phyloP scores from a whole-genome alignment of 2,888 invertebrate genomes.

The Physocephala rufipes region DNA sequence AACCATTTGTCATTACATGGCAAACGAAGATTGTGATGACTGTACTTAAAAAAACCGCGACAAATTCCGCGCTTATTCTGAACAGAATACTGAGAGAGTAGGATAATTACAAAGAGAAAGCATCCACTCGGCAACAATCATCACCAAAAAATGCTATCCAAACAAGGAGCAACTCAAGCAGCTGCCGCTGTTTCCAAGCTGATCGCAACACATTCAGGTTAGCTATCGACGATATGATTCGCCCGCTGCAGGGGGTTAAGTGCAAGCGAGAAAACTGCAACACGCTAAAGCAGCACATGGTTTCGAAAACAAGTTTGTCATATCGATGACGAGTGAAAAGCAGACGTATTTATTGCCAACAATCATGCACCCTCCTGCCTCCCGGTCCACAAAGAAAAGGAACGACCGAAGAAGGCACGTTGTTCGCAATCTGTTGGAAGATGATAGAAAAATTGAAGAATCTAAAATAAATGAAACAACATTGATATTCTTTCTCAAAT shows the following conservation, averaged over 20 bases:
- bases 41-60: conserved; percentile 23
- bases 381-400: neutral
- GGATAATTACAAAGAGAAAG: conserved; percentile 20
- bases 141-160: neutral
- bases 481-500: conserved; percentile 64
- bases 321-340: neutral
- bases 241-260: neutral
- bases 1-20: conserved; percentile 7
- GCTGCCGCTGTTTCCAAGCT: conserved; percentile 30
- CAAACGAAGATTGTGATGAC: conserved; percentile 15
- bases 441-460: conserved; percentile 38
- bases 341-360: too few relatives aligned
- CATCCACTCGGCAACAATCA: neutral
- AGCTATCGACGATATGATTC: neutral
- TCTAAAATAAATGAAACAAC: conserved; percentile 42
- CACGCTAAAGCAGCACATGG: conserved; percentile 31
- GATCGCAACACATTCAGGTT: conserved; percentile 12
- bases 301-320: neutral
- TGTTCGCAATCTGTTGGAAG: conserved; percentile 27
- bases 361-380: neutral
- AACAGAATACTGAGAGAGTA: neutral
- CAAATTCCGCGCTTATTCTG: neutral
- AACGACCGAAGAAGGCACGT: conserved; percentile 7
- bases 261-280: conserved; percentile 16
- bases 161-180: neutral